These are phyloP conservation scores for Phymanthus crucifer DNA, from an alignment of 92 coral and sea anemone species.

Conservation along the genomic window DNA sequence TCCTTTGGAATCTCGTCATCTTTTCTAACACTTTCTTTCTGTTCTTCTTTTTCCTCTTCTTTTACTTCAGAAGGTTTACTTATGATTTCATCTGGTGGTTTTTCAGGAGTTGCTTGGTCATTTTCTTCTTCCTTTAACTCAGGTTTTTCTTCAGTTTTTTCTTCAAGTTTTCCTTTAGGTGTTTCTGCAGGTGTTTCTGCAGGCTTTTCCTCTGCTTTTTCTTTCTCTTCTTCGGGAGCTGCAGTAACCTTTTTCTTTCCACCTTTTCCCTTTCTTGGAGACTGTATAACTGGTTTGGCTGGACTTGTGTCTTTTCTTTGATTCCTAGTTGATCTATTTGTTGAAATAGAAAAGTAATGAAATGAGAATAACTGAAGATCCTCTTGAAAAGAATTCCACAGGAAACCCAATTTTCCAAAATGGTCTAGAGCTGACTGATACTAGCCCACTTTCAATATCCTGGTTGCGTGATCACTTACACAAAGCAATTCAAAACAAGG, in stretches of 20 bases:
- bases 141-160: conserved; percentile 2
- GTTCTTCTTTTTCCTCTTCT: conserved; percentile 4
- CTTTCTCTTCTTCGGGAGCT: conserved; percentile 26
- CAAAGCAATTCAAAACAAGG: no score
- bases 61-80: neutral
- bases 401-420: no score
- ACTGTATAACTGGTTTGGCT: conserved; percentile 1
- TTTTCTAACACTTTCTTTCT: neutral
- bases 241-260: conserved; percentile 30
- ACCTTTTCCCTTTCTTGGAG: conserved; percentile 30
- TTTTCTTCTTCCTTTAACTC: neutral
- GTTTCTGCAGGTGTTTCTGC: no score
- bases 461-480: no score
- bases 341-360: neutral
- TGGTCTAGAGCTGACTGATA: neutral
- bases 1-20: neutral
- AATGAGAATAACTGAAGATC: no score
- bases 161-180: conserved; percentile 15
- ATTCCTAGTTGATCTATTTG: conserved; percentile 72
- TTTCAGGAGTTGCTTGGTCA: neutral
- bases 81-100: neutral
- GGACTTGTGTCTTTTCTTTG: conserved; percentile 47
- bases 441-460: no score
- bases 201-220: conserved; percentile 24
- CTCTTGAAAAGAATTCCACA: no score